Base-by-base conservation (phyloP, 2,888 invertebrate genomes). In the Ectemnius lituratus region DNA sequence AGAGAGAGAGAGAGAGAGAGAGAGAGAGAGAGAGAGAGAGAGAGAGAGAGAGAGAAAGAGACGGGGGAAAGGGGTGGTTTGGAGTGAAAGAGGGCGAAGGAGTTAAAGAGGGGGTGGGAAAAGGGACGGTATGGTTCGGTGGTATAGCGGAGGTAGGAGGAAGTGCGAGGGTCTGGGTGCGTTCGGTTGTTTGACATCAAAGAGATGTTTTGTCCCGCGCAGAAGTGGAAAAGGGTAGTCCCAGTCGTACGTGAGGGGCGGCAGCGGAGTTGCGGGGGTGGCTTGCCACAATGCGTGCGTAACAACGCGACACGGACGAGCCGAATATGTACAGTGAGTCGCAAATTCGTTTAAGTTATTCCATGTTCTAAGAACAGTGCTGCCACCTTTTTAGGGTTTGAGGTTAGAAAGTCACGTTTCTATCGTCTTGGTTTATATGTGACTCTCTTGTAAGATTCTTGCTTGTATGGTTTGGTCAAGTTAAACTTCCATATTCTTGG, bases 161-260 rank as follows among this genome's bases (percentile, higher is more conserved):
- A 58, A 18, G 58, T 37, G 64, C 57, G 58, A 52, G 68, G 67
- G 73, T 72, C 70, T 67, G 67, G 69, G 37, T 64, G 57, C 70
- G 76, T 81, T 78, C 70, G 76, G 70, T 67, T 80, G 82, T 83
- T 83, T 81, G 81, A 84, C 84, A 85, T 85, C 85, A 85, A 85
- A 85, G 85, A 72, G 79, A 80, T 77, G 68, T 84, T 85, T 85
- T 83, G 84, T 82, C 79, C 80, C 79, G 75, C 65, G 70, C 73
- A 62, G 37, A 37, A 37, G 37, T 37, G 37, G 37, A 37, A 37
- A 37, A 37, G 37, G 37, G 37, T 37, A 37, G 37, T 37, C 8
- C 8, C 37, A 6, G 37, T 37, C 37, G 37, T 5, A 8, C 37
- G 37, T 0, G 56, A 52, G 23, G 67, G 62, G 63, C 62, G 58